These are phyloP conservation scores for Zhuqinia jingwanae DNA, from an alignment of 2,888 invertebrate genomes.

Conservation along the genomic window DNA sequence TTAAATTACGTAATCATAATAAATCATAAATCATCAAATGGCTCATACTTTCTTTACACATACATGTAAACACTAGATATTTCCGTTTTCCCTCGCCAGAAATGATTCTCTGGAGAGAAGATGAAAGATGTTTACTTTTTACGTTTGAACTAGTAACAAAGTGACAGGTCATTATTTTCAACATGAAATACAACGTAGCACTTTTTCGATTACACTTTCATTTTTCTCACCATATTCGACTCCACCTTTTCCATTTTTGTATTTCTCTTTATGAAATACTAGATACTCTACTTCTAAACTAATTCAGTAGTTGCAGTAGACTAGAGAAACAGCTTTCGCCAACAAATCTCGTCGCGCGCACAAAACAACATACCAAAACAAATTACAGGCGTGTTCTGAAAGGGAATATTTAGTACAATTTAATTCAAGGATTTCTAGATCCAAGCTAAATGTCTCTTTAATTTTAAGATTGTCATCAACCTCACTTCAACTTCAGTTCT, in stretches of 20 bases:
- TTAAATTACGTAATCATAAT: conserved; percentile 7
- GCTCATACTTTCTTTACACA: neutral
- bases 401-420: no score
- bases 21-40: neutral
- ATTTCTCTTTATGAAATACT: neutral
- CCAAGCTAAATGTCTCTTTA: no score
- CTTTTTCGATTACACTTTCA: neutral
- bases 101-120: neutral
- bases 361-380: no score
- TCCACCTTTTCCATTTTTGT: neutral
- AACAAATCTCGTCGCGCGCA: no score
- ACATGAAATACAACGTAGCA: neutral
- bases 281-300: neutral
- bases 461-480: no score
- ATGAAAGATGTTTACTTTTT: conserved; percentile 1
- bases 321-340: no score
- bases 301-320: no score
- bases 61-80: no score
- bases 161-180: conserved; percentile 31
- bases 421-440: no score
- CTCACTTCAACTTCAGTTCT: no score
- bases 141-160: conserved; percentile 2
- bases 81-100: neutral
- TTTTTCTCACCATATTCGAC: neutral
- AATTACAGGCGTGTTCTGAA: no score